These are phyloP conservation scores for Cryptus viduatorius DNA, from an alignment of 2,888 invertebrate genomes.

Conservation along the genomic window DNA sequence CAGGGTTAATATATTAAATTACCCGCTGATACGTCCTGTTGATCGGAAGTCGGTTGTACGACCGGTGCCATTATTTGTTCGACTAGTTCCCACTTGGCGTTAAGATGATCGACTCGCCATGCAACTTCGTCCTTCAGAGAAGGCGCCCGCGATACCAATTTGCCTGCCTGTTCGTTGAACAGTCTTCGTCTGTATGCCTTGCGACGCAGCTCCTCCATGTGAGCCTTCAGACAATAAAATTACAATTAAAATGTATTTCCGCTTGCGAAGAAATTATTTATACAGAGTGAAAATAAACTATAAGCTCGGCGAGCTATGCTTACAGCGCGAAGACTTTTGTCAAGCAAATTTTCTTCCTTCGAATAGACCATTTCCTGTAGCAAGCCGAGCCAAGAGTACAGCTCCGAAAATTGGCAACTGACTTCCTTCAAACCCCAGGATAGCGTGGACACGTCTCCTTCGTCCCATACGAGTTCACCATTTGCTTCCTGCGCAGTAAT, in stretches of 20 bases:
- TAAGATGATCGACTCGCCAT: conserved; percentile 91
- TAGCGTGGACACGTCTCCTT: conserved; percentile 86
- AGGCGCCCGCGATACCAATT: conserved; percentile 89
- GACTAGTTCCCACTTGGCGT: conserved; percentile 92
- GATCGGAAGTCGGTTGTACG: conserved; percentile 83
- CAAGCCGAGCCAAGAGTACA: conserved; percentile 92
- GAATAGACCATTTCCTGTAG: conserved; percentile 92
- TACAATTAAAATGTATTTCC: conserved; percentile 29
- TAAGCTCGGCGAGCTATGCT: conserved; percentile 74
- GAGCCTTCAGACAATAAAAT: conserved; percentile 87
- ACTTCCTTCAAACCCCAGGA: conserved; percentile 92
- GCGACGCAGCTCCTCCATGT: conserved; percentile 91
- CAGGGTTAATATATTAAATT: conserved; percentile 58
- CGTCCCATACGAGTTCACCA: conserved; percentile 90
- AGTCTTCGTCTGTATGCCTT: conserved; percentile 90
- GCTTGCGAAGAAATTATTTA: background rate
- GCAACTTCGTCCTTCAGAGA: conserved; percentile 89
- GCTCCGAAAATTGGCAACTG: conserved; percentile 91
- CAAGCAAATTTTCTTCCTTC: conserved; percentile 90
- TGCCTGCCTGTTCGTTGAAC: conserved; percentile 92
- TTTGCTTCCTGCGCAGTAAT: conserved; percentile 88
- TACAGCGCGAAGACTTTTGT: conserved; percentile 90
- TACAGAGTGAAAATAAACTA: background rate
- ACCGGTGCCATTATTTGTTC: conserved; percentile 89
- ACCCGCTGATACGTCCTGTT: conserved; percentile 84